Conservation (phyloP, 2,888 invertebrate species). For the Philonicus albiceps region DNA sequence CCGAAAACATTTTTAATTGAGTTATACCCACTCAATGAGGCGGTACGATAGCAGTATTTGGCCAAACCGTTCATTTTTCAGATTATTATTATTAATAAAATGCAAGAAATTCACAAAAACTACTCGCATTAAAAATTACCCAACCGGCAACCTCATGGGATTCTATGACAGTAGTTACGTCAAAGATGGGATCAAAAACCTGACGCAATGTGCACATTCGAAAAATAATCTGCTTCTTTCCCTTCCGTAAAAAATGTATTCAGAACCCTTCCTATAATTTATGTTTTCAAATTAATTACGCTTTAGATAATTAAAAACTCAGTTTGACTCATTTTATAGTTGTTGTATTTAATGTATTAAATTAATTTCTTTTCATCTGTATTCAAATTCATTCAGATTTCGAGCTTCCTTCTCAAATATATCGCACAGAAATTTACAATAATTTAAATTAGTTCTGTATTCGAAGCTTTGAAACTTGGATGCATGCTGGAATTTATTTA, state of each 20-base stretch:
- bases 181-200: not conserved
- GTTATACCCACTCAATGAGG: constrained; percentile 55
- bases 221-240: not conserved
- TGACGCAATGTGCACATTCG: not conserved
- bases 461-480: not conserved
- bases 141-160: not conserved
- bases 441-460: not conserved
- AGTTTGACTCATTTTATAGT: not conserved
- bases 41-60: constrained; percentile 68
- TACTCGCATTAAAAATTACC: not conserved
- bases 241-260: not conserved
- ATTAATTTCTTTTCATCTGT: not conserved
- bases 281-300: not conserved
- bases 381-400: not conserved
- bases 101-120: not conserved
- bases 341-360: not conserved
- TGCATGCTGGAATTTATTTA: no score
- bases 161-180: not conserved
- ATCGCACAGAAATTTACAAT: not conserved
- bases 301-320: not conserved
- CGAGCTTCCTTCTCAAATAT: not conserved
- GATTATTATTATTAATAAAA: not conserved
- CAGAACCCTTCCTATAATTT: not conserved
- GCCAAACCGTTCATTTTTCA: constrained; percentile 73
- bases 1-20: constrained; percentile 51